Percentiles rank a stretch among this genome's conserved stretches.
These are phyloP conservation scores for Euborellia annulipes DNA, from an alignment of 1,140 invertebrate genomes.

Conservation along the genomic window DNA sequence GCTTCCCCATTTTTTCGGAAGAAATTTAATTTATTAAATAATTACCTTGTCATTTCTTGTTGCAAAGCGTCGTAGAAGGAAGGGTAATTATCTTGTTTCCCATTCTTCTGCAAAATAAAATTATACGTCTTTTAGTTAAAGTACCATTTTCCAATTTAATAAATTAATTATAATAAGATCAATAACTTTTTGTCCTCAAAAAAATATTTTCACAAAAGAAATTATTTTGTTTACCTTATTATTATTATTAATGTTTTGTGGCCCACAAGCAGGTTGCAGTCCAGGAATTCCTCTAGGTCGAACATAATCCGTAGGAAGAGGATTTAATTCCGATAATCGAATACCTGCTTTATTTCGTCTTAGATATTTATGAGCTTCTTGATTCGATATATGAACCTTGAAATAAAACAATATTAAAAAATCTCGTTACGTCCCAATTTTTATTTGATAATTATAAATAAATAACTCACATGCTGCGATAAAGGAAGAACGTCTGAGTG, in stretches of 20 bases:
- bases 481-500: slow-evolving; percentile 34
- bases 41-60: slow-evolving; percentile 37
- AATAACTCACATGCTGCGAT: slow-evolving; percentile 32
- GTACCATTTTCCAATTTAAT: too few species aligned
- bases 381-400: slow-evolving; percentile 48
- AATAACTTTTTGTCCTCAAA: too few species aligned
- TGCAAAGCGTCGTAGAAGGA: slow-evolving; percentile 31
- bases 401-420: slow-evolving; percentile 1
- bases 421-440: too few species aligned
- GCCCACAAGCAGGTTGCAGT: slow-evolving; percentile 31
- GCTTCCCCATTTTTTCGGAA: too few species aligned
- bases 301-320: slow-evolving; percentile 36
- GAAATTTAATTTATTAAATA: slow-evolving; percentile 10
- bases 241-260: not conserved
- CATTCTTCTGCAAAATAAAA: too few species aligned
- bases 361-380: slow-evolving; percentile 49
- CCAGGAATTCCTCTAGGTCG: slow-evolving; percentile 41
- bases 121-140: too few species aligned
- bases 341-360: slow-evolving; percentile 44
- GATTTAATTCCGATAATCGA: slow-evolving; percentile 33
- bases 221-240: not conserved
- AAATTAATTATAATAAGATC: too few species aligned
- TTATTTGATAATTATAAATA: too few species aligned
- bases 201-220: too few species aligned
- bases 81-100: not conserved